Evolutionary conservation across 2,113 vertebrate genomes (phyloP).

Genomic region (Pleuronectes platessa): DNA sequence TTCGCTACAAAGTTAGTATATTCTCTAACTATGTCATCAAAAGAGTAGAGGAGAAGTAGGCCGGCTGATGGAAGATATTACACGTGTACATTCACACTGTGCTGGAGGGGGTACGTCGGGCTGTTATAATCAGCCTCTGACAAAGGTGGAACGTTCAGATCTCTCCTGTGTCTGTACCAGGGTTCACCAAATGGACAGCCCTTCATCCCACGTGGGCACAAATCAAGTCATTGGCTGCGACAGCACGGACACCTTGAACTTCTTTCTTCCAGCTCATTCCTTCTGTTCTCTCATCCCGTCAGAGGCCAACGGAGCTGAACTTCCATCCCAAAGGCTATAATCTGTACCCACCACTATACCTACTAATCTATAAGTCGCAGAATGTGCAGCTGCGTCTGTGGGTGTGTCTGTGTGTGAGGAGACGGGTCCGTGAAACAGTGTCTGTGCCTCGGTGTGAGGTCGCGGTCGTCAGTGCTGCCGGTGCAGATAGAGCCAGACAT

Average conservation of each 20-base stretch:
- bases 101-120: slow-evolving; percentile 16
- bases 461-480: slow-evolving; percentile 10
- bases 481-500: slow-evolving; percentile 16
- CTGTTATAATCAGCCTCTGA: not conserved
- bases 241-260: slow-evolving; percentile 5
- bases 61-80: slow-evolving; percentile 36
- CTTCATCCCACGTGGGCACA: slow-evolving; percentile 3
- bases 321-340: slow-evolving; percentile 23
- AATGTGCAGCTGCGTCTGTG: slow-evolving; percentile 44
- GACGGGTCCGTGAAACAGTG: slow-evolving; percentile 4
- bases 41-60: slow-evolving; percentile 34
- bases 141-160: slow-evolving; percentile 22
- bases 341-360: slow-evolving; percentile 25
- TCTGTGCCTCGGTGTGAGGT: slow-evolving; percentile 11
- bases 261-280: slow-evolving; percentile 1
- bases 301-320: slow-evolving; percentile 13
- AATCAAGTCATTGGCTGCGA: not conserved
- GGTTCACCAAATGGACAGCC: not conserved
- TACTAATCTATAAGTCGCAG: slow-evolving; percentile 45
- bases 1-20: slow-evolving; percentile 37
- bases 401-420: slow-evolving; percentile 28
- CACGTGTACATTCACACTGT: not conserved
- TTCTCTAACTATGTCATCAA: slow-evolving; percentile 53
- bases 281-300: slow-evolving; percentile 10
- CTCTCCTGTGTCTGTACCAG: not conserved